A percentile compares a stretch with the other conserved stretches of the same genome.
phyloP scores from a whole-genome alignment of 1,140 invertebrate species.

The Lepidostoma basale region DNA sequence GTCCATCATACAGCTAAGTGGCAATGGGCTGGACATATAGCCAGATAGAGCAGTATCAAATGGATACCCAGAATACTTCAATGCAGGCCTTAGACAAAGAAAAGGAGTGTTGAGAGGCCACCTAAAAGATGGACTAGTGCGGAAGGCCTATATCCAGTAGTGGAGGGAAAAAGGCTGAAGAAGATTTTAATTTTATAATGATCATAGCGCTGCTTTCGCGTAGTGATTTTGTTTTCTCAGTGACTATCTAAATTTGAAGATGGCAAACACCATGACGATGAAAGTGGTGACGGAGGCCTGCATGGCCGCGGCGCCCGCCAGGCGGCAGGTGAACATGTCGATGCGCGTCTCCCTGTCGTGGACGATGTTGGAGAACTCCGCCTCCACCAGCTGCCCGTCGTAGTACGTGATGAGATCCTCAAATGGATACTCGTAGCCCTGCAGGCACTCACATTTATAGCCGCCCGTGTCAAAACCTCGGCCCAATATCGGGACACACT shows the following conservation, averaged over 20 bases:
- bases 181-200: too few relatives aligned
- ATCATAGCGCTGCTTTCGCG: too few relatives aligned
- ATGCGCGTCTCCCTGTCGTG: constrained; percentile 78
- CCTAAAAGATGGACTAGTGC: too few relatives aligned
- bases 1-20: too few relatives aligned
- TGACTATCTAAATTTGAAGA: constrained; percentile 34
- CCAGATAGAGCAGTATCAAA: too few relatives aligned
- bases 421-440: constrained; percentile 97
- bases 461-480: constrained; percentile 89
- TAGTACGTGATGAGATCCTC: constrained; percentile 94
- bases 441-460: constrained; percentile 98
- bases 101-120: too few relatives aligned
- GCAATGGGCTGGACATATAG: too few relatives aligned
- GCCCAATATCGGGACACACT: constrained; percentile 94
- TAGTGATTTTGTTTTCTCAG: neutral
- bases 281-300: constrained; percentile 57
- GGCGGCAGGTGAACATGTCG: constrained; percentile 89
- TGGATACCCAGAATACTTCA: too few relatives aligned
- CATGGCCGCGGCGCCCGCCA: constrained; percentile 77
- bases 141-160: too few relatives aligned
- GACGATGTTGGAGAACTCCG: constrained; percentile 89
- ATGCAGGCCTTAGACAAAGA: too few relatives aligned
- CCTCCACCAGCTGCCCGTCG: constrained; percentile 94
- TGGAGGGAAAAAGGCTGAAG: too few relatives aligned
- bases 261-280: constrained; percentile 35